A percentile compares a stretch with the other conserved stretches of the same genome.
Conservation (phyloP, 1,140 invertebrate genomes). For the Drosophila parvula region DNA sequence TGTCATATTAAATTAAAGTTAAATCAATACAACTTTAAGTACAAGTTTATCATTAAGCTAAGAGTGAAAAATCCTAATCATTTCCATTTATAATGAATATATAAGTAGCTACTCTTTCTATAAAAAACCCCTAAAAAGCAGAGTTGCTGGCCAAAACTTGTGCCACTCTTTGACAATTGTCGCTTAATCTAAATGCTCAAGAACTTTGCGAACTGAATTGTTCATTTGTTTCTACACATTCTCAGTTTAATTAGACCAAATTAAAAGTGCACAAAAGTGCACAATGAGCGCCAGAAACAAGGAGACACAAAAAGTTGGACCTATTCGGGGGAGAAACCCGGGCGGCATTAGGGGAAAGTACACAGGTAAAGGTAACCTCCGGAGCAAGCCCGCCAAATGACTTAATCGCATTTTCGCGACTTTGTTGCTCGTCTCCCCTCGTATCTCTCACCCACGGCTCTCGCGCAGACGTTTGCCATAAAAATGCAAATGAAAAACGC, state of each 20-base stretch:
- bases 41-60: not conserved
- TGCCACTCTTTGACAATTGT: constrained; percentile 2
- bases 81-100: not conserved
- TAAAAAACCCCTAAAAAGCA: not conserved
- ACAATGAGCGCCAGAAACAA: constrained; percentile 49
- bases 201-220: constrained; percentile 27
- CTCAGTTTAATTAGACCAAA: constrained; percentile 72
- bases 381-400: constrained; percentile 62
- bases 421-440: constrained; percentile 54
- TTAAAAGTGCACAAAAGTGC: constrained; percentile 66
- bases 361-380: constrained; percentile 15
- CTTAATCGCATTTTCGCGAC: constrained; percentile 77
- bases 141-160: not conserved
- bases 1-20: not conserved
- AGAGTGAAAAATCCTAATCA: not conserved
- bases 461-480: constrained; percentile 58
- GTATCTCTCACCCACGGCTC: constrained; percentile 2
- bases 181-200: constrained; percentile 38
- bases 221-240: constrained; percentile 54
- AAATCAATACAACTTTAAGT: not conserved
- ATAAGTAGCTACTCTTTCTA: not conserved
- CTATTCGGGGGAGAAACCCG: constrained; percentile 3
- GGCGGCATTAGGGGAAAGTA: constrained; percentile 1
- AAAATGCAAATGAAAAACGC: constrained; percentile 79
- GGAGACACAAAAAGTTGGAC: constrained; percentile 14